A percentile compares a stretch with the other conserved stretches of the same genome.
Conservation (phyloP, 2,113 vertebrate genomes). For the Carassius gibelio region DNA sequence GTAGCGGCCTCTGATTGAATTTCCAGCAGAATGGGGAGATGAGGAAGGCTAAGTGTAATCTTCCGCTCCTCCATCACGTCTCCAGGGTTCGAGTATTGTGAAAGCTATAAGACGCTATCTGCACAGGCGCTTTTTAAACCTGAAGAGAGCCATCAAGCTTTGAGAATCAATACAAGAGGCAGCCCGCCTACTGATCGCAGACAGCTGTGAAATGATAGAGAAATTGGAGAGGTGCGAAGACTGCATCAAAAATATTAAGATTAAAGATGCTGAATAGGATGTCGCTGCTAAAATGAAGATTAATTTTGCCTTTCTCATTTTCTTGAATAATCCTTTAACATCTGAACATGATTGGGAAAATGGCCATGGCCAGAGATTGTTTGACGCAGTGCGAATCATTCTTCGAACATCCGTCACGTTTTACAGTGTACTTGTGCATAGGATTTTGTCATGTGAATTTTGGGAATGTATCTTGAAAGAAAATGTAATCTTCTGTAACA, state of each 20-base stretch:
- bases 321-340: constrained; percentile 10
- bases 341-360: constrained; percentile 17
- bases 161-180: constrained; percentile 34
- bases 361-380: background rate
- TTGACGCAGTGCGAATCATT: background rate
- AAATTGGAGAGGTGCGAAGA: constrained; percentile 31
- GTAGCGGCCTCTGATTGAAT: constrained; percentile 35
- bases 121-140: constrained; percentile 29
- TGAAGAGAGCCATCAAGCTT: constrained; percentile 38
- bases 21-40: constrained; percentile 24
- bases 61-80: constrained; percentile 27
- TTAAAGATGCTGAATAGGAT: constrained; percentile 29
- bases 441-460: background rate
- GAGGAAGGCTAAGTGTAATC: constrained; percentile 37
- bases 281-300: constrained; percentile 24
- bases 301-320: constrained; percentile 12
- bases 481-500: background rate
- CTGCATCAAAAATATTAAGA: constrained; percentile 38
- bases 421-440: background rate
- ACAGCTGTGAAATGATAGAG: constrained; percentile 40
- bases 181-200: constrained; percentile 33
- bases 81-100: constrained; percentile 23
- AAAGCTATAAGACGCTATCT: constrained; percentile 36
- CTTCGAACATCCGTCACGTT: background rate
- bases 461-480: background rate